phyloP scores from a whole-genome alignment of 2,797 vertebrate genomes.

The Eulemur rubriventer region DNA sequence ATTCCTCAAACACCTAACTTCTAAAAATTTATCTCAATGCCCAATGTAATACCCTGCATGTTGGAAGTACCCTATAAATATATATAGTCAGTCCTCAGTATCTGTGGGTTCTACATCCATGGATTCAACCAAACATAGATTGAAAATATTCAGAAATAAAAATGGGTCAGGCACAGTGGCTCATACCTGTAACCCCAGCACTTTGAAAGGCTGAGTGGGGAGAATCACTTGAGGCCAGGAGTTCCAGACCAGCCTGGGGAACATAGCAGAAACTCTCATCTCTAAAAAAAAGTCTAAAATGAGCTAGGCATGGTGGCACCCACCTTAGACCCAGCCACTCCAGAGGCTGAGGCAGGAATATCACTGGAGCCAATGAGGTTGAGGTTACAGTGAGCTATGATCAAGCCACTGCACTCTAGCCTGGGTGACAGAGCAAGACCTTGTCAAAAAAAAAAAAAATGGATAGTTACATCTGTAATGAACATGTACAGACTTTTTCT shows the following conservation, averaged over 20 bases:
- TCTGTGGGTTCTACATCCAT: neutral
- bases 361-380: no score
- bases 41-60: neutral
- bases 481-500: neutral
- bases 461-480: neutral
- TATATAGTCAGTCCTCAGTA: neutral
- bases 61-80: neutral
- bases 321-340: no score
- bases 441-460: neutral
- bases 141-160: neutral
- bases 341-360: no score
- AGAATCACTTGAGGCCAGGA: no score
- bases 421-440: neutral
- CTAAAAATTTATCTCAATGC: neutral
- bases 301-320: no score
- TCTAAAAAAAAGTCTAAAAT: no score
- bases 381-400: no score
- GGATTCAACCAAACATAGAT: neutral
- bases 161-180: no score
- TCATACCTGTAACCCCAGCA: no score
- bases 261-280: no score
- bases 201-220: no score
- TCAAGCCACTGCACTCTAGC: neutral
- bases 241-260: no score
- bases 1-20: neutral